Conservation (phyloP, 2,113 vertebrate species). For the Hippocampus barbouri region DNA sequence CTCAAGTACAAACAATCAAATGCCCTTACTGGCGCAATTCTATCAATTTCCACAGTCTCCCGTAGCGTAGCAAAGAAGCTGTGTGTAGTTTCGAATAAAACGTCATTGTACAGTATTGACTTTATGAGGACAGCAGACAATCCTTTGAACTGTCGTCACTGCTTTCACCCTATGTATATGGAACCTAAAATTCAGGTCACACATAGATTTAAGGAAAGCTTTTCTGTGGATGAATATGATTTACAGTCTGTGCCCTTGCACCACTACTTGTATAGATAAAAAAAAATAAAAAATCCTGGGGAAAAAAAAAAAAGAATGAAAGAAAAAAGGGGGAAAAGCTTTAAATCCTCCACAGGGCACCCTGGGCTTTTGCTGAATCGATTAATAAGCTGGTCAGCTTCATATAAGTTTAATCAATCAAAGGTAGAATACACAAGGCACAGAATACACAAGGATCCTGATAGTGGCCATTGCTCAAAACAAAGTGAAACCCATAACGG, state of each 20-base stretch:
- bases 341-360: constrained; percentile 46
- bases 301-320: constrained; percentile 4
- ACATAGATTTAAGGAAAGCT: constrained; percentile 19
- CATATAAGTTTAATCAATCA: constrained; percentile 67
- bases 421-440: constrained; percentile 20
- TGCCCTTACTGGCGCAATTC: background rate
- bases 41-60: background rate
- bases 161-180: background rate
- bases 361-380: constrained; percentile 49
- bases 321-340: constrained; percentile 10
- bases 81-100: background rate
- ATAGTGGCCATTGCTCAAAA: constrained; percentile 15
- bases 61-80: background rate
- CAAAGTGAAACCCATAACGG: constrained; percentile 22
- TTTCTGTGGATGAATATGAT: constrained; percentile 45
- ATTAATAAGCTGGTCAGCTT: constrained; percentile 65
- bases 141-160: background rate
- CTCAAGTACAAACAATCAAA: background rate
- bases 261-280: constrained; percentile 3
- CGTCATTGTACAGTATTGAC: background rate
- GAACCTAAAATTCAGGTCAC: background rate
- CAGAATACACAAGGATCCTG: constrained; percentile 27
- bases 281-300: constrained; percentile 9
- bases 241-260: constrained; percentile 26
- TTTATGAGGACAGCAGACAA: background rate